Conservation (phyloP, 2,888 invertebrate genomes). For the Cephus spinipes region DNA sequence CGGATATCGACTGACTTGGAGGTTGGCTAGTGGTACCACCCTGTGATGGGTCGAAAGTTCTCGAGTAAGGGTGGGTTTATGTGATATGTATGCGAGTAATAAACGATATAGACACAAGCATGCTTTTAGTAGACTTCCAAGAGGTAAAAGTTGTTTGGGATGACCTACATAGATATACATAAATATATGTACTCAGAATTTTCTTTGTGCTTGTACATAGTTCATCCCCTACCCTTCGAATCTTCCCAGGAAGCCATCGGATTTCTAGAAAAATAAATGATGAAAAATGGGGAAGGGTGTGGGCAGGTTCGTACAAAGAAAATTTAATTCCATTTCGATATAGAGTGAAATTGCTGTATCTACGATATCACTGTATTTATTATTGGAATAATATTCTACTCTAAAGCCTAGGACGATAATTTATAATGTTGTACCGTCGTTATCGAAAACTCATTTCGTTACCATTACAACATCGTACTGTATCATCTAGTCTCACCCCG, state of each 20-base stretch:
- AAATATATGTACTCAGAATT: background rate
- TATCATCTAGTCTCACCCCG: background rate
- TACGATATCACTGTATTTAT: constrained; percentile 55
- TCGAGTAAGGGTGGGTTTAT: constrained; percentile 18
- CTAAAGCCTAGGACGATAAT: constrained; percentile 60
- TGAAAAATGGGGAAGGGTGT: background rate
- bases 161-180: background rate
- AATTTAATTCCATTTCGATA: constrained; percentile 6
- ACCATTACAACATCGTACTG: constrained; percentile 36
- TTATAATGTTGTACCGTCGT: constrained; percentile 56
- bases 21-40: constrained; percentile 47
- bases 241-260: background rate
- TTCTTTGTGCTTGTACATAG: background rate
- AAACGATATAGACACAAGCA: background rate
- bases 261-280: background rate
- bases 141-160: background rate
- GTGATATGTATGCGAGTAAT: constrained; percentile 21
- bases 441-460: constrained; percentile 45
- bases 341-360: constrained; percentile 39
- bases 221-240: background rate
- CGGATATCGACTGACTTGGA: constrained; percentile 38
- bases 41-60: constrained; percentile 47
- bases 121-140: background rate
- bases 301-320: background rate
- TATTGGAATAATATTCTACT: constrained; percentile 54